These are phyloP conservation scores for Cacatua alba DNA, from an alignment of 2,113 vertebrate genomes.

Conservation along the genomic window DNA sequence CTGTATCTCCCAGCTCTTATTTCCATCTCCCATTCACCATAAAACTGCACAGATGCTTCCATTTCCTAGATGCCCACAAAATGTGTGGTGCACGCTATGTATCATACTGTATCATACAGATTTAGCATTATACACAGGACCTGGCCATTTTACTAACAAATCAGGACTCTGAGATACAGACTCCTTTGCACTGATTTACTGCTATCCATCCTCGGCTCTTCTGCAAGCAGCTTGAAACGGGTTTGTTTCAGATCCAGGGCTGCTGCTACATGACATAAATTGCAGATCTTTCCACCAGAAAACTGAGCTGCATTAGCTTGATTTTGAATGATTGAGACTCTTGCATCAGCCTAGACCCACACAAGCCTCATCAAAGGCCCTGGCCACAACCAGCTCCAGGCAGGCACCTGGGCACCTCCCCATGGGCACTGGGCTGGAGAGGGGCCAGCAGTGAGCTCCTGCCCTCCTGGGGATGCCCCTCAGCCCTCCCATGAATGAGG, in stretches of 20 bases:
- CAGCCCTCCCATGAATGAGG: not conserved
- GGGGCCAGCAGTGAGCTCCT: not conserved
- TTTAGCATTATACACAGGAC: not conserved
- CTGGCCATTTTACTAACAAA: not conserved
- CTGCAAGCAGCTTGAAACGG: not conserved
- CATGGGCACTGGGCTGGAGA: not conserved
- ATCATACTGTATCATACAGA: accelerated
- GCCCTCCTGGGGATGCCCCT: not conserved
- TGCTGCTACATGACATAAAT: not conserved
- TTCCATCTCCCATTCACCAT: not conserved
- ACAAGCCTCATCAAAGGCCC: not conserved
- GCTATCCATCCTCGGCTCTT: not conserved
- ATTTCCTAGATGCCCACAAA: not conserved
- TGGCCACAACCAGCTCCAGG: not conserved
- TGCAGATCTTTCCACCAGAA: not conserved
- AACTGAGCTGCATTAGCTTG: not conserved
- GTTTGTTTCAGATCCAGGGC: not conserved
- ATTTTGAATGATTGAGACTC: not conserved
- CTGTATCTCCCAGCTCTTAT: not conserved
- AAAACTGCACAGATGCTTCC: not conserved
- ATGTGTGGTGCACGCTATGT: not conserved
- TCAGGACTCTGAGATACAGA: not conserved
- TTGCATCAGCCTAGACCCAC: not conserved
- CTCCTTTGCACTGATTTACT: not conserved
- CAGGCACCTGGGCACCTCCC: not conserved